A percentile compares a stretch with the other conserved stretches of the same genome.
These are phyloP conservation scores for Myopa testacea DNA, from an alignment of 2,888 invertebrate species.

Conservation along the genomic window DNA sequence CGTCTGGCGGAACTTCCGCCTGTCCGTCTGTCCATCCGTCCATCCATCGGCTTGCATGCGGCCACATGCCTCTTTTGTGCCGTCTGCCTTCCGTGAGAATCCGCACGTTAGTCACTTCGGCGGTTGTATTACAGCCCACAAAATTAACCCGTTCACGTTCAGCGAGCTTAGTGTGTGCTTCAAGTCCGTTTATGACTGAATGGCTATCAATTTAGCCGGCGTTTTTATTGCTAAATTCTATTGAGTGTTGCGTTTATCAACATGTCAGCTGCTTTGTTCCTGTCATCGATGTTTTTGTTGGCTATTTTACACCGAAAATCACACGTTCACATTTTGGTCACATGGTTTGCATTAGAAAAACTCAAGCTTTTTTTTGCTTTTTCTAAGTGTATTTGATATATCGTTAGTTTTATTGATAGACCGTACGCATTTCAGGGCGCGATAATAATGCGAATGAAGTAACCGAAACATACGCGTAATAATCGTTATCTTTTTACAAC, in stretches of 20 bases:
- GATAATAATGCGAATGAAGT: no score
- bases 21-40: neutral
- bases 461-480: no score
- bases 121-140: constrained; percentile 13
- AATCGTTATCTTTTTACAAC: no score
- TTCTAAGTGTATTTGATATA: no score
- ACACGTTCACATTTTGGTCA: no score
- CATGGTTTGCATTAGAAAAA: neutral
- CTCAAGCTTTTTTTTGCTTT: no score
- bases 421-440: no score
- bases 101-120: neutral
- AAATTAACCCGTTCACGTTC: constrained; percentile 2
- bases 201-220: constrained; percentile 9
- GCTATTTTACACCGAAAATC: neutral
- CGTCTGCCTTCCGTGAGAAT: neutral
- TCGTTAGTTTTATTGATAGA: no score
- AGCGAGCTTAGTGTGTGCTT: constrained; percentile 13
- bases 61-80: no score
- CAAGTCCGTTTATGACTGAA: constrained; percentile 7
- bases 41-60: neutral
- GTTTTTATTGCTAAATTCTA: constrained; percentile 23
- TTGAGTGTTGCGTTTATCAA: constrained; percentile 11
- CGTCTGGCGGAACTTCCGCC: neutral
- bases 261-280: neutral
- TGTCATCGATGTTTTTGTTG: neutral